Conservation (phyloP, 2,888 invertebrate species). For the Pseudococcus longispinus region DNA sequence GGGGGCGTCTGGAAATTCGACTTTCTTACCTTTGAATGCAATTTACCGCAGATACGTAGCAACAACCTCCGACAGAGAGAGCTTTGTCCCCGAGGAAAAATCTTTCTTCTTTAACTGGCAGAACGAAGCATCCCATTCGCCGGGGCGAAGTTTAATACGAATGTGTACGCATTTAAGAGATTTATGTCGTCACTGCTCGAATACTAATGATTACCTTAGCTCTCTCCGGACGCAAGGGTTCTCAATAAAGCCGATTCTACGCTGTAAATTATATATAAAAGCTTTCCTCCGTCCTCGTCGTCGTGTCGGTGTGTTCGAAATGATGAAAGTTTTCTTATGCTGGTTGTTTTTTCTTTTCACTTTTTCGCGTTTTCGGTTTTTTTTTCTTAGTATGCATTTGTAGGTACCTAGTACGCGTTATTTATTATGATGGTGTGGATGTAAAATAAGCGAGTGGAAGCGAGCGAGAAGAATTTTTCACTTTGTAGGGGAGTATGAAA, state of each 20-base stretch:
- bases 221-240: slow-evolving; percentile 29
- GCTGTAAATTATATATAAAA: slow-evolving; percentile 42
- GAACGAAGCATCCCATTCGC: slow-evolving; percentile 7
- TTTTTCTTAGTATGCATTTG: background rate
- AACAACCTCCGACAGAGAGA: background rate
- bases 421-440: background rate
- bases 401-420: background rate
- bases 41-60: slow-evolving; percentile 46
- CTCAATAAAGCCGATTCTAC: background rate
- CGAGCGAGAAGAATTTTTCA: background rate
- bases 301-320: background rate
- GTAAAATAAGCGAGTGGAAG: background rate
- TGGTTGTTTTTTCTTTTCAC: background rate
- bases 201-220: slow-evolving; percentile 50
- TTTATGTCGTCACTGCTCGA: slow-evolving; percentile 52
- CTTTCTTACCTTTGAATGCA: slow-evolving; percentile 50
- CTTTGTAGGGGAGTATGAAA: background rate
- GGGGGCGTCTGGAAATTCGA: slow-evolving; percentile 36
- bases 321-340: background rate
- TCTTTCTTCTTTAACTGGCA: slow-evolving; percentile 48
- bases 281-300: no score
- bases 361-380: background rate
- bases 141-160: slow-evolving; percentile 49
- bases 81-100: slow-evolving; percentile 48
- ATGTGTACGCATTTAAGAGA: slow-evolving; percentile 50